A percentile compares a stretch with the other conserved stretches of the same genome.
These are phyloP conservation scores for Chesias legatella DNA, from an alignment of 2,888 invertebrate genomes.

Conservation along the genomic window DNA sequence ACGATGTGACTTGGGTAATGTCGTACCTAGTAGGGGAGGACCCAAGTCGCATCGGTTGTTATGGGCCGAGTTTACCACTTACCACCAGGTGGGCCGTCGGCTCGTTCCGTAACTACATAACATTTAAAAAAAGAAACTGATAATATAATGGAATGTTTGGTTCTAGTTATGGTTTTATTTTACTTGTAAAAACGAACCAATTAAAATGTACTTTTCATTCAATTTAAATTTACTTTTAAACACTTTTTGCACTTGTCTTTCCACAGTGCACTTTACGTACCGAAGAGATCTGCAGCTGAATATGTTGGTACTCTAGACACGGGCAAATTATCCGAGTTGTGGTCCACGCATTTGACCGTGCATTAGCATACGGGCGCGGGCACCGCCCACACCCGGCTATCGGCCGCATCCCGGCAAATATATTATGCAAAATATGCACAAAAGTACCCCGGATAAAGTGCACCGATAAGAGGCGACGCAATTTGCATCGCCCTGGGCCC, in stretches of 20 bases:
- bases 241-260: conserved; percentile 1
- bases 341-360: conserved; percentile 42
- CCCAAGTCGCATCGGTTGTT: too few species aligned
- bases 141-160: too few species aligned
- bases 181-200: too few species aligned
- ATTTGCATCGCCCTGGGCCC: conserved; percentile 72
- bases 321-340: conserved; percentile 28
- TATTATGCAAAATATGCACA: conserved; percentile 76
- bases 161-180: too few species aligned
- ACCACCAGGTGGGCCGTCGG: too few species aligned
- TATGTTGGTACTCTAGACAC: conserved; percentile 18
- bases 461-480: conserved; percentile 71
- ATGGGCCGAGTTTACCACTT: too few species aligned
- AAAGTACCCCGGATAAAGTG: conserved; percentile 75
- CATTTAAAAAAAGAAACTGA: too few species aligned
- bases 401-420: conserved; percentile 64
- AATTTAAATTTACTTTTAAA: too few species aligned
- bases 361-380: conserved; percentile 63
- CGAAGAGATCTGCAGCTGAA: conserved; percentile 7
- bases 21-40: too few species aligned
- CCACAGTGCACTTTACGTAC: conserved; percentile 5
- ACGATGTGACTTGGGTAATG: too few species aligned
- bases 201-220: too few species aligned
- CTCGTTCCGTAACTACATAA: too few species aligned
- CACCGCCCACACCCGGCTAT: conserved; percentile 67